phyloP scores from a whole-genome alignment of 2,888 invertebrate genomes.

The Pristionchus mayeri region DNA sequence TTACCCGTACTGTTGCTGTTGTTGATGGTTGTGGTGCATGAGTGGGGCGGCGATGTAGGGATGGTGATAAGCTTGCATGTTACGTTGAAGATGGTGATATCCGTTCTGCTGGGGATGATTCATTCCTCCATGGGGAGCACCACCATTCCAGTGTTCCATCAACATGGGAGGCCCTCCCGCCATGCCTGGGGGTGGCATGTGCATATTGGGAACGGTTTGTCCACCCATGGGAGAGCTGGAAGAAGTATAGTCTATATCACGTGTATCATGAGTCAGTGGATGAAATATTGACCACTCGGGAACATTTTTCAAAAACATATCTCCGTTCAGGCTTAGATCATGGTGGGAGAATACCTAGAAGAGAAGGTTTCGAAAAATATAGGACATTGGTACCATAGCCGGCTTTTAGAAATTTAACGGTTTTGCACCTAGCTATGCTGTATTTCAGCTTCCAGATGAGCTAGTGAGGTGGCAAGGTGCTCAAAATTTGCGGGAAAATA shows the following conservation, averaged over 20 bases:
- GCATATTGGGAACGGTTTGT: background rate
- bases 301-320: too few species aligned
- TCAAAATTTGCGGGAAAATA: too few species aligned
- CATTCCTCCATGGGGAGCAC: background rate
- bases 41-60: slow-evolving; percentile 26
- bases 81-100: background rate
- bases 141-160: slow-evolving; percentile 36
- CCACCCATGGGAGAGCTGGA: slow-evolving; percentile 16
- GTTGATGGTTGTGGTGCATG: slow-evolving; percentile 25
- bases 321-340: background rate
- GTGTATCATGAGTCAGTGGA: background rate
- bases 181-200: slow-evolving; percentile 8
- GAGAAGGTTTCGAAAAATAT: background rate
- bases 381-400: background rate
- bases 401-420: too few species aligned
- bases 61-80: slow-evolving; percentile 3
- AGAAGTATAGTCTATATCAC: too few species aligned
- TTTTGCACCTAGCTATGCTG: too few species aligned
- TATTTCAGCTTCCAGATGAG: too few species aligned
- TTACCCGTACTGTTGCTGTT: slow-evolving; percentile 20
- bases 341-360: background rate
- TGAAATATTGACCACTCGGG: too few species aligned
- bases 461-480: too few species aligned
- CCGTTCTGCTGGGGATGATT: background rate
- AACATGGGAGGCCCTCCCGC: background rate